Conservation (phyloP, 2,888 invertebrate species). For the Buathra laborator region DNA sequence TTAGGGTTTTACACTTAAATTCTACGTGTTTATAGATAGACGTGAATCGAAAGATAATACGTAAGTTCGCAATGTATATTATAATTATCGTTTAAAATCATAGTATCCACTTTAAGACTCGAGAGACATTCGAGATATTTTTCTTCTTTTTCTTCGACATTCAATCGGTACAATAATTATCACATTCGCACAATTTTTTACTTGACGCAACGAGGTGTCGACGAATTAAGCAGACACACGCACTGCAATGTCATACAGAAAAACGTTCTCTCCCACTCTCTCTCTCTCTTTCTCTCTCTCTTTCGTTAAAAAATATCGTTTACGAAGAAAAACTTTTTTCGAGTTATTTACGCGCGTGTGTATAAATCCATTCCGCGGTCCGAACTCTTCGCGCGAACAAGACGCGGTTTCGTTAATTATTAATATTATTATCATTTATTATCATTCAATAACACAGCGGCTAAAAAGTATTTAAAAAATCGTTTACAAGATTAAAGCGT, state of each 20-base stretch:
- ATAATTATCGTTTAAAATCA: slow-evolving; percentile 57
- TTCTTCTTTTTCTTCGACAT: slow-evolving; percentile 61
- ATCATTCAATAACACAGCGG: slow-evolving; percentile 72
- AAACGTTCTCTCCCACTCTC: slow-evolving; percentile 7
- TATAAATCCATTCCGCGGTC: slow-evolving; percentile 37
- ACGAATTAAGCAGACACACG: slow-evolving; percentile 16
- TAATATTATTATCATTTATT: slow-evolving; percentile 65
- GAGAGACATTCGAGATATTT: slow-evolving; percentile 52
- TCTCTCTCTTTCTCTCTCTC: background rate
- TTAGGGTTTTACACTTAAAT: slow-evolving; percentile 68
- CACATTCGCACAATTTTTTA: slow-evolving; percentile 42
- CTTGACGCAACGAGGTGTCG: slow-evolving; percentile 19
- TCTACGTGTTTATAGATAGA: slow-evolving; percentile 75
- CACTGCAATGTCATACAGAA: slow-evolving; percentile 13
- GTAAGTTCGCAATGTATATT: slow-evolving; percentile 71
- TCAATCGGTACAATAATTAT: slow-evolving; percentile 64
- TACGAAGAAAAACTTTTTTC: slow-evolving; percentile 51
- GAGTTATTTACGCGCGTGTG: slow-evolving; percentile 41
- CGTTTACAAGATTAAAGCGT: slow-evolving; percentile 69
- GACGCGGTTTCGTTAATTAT: slow-evolving; percentile 46
- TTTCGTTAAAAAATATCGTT: slow-evolving; percentile 59
- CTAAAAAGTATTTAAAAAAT: slow-evolving; percentile 72
- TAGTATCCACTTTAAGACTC: slow-evolving; percentile 69
- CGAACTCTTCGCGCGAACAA: slow-evolving; percentile 47
- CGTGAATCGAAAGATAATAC: slow-evolving; percentile 77